phyloP scores from a whole-genome alignment of 2,113 vertebrate genomes.

The Centropus unirufus region DNA sequence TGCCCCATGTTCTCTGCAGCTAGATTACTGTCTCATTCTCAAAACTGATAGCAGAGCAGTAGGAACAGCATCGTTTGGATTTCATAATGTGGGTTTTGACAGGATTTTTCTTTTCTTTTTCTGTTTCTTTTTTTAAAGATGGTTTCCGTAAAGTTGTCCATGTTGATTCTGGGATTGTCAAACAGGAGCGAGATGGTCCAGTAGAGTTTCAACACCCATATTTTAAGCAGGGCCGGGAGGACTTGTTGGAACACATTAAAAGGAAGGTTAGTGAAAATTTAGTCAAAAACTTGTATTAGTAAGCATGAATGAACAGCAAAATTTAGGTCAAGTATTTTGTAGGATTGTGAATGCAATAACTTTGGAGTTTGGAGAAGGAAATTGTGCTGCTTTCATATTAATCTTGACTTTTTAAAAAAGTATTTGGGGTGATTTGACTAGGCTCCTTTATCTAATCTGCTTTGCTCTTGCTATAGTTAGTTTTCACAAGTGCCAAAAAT shows the following conservation, averaged over 20 bases:
- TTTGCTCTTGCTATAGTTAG: background rate
- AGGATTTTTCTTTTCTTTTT: background rate
- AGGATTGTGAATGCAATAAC: background rate
- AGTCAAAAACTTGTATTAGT: background rate
- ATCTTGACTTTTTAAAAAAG: background rate
- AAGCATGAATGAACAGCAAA: background rate
- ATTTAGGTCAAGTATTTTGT: background rate
- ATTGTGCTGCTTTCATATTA: background rate
- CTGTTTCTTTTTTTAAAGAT: constrained; percentile 77
- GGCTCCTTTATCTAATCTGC: background rate
- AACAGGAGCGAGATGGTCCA: constrained; percentile 90
- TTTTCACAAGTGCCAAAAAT: background rate
- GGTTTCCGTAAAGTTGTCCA: constrained; percentile 97
- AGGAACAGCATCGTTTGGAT: background rate
- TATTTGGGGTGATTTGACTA: background rate
- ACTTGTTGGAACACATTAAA: constrained; percentile 94
- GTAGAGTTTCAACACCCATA: constrained; percentile 95
- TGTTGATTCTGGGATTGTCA: constrained; percentile 90
- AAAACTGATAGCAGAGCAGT: background rate
- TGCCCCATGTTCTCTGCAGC: background rate
- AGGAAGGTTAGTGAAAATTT: constrained; percentile 84
- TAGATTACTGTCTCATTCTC: background rate
- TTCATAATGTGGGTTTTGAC: background rate
- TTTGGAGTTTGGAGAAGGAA: background rate
- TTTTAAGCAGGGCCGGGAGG: constrained; percentile 94